Evolutionary conservation across 2,113 vertebrate genomes (phyloP).

Genomic region (Myotis brandtii): DNA sequence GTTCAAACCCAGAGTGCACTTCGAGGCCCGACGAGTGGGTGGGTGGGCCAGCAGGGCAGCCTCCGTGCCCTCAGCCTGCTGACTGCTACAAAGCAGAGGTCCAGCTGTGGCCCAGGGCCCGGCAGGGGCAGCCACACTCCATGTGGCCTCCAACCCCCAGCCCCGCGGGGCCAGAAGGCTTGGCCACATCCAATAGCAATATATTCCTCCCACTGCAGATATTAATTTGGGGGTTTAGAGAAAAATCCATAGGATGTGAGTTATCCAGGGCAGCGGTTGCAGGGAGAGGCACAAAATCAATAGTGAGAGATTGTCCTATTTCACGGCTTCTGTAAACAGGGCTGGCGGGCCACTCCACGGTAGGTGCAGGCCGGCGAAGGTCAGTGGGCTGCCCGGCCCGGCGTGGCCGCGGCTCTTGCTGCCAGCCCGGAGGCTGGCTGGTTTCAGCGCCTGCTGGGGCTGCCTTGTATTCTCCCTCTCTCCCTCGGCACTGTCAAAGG

Average conservation of each 20-base stretch:
- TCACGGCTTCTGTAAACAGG: constrained; percentile 93
- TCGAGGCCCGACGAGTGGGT: not conserved
- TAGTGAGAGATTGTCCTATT: constrained; percentile 95
- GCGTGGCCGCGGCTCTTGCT: not conserved
- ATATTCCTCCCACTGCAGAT: constrained; percentile 83
- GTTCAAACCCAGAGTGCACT: not conserved
- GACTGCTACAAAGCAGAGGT: not conserved
- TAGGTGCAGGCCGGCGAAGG: constrained; percentile 64
- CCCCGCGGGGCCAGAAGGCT: constrained; percentile 40
- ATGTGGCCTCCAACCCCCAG: not conserved
- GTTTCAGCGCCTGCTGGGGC: not conserved
- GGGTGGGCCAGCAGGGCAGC: not conserved
- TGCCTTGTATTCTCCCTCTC: constrained; percentile 42
- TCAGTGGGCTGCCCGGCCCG: not conserved
- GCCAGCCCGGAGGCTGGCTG: not conserved
- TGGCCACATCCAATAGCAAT: constrained; percentile 79
- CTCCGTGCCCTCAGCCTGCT: not conserved
- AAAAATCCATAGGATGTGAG: constrained; percentile 95
- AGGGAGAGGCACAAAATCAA: constrained; percentile 92
- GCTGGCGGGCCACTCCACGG: constrained; percentile 88
- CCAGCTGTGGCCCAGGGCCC: not conserved
- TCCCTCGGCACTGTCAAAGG: constrained; percentile 63
- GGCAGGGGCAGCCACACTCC: not conserved
- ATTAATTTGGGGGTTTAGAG: constrained; percentile 92
- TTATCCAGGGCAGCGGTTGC: constrained; percentile 91